Percentiles rank a stretch among this genome's conserved stretches.
These are phyloP conservation scores for Chlorodrepanis virens DNA, from an alignment of 2,113 vertebrate species.

Conservation along the genomic window DNA sequence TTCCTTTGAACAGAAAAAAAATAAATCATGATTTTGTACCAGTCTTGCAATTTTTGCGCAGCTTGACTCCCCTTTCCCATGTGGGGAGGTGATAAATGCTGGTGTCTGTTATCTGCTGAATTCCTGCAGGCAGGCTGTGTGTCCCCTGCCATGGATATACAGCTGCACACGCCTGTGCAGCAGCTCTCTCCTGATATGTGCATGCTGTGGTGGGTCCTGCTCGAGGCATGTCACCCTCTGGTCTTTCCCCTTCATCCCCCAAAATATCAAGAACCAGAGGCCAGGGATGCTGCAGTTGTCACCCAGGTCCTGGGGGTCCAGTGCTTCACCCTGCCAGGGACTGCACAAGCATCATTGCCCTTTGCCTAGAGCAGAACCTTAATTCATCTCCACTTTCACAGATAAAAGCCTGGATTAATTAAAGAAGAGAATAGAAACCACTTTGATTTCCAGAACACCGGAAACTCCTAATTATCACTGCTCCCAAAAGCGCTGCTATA, in stretches of 20 bases:
- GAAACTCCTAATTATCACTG: constrained; percentile 53
- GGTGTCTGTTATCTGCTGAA: not conserved
- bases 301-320: no score
- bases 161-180: accelerated
- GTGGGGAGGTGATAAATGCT: not conserved
- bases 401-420: constrained; percentile 67
- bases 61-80: not conserved
- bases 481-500: constrained; percentile 13
- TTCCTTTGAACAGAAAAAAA: not conserved
- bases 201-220: not conserved
- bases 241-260: not conserved
- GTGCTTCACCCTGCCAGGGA: not conserved
- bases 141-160: not conserved
- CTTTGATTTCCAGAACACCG: constrained; percentile 56
- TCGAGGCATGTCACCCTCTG: not conserved
- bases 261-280: accelerated
- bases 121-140: not conserved
- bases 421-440: constrained; percentile 52
- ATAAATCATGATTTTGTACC: not conserved
- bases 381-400: constrained; percentile 26
- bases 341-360: not conserved
- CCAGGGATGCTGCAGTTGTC: not conserved
- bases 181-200: accelerated
- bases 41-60: not conserved
- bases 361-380: constrained; percentile 28